Conservation (phyloP, 30 jellyfish, hydroid and myxozoan genomes). For the Euphysa ruthae region DNA sequence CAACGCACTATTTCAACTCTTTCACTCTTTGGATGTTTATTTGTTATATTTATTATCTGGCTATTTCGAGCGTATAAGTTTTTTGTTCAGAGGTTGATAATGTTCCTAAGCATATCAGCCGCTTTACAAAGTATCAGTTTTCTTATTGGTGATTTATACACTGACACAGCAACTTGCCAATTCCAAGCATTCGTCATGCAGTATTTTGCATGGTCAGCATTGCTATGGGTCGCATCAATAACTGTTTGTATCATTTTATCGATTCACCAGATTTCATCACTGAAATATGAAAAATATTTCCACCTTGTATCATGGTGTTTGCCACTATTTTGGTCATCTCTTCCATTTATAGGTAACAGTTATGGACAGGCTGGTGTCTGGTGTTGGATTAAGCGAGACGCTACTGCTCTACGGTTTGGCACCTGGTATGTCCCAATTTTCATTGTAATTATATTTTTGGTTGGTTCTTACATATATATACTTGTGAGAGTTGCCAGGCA, state of each 20-base stretch:
- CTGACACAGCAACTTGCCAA: slow-evolving; percentile 48
- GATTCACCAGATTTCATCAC: slow-evolving; percentile 17
- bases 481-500: slow-evolving; percentile 3
- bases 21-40: slow-evolving; percentile 65
- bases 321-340: slow-evolving; percentile 67
- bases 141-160: slow-evolving; percentile 77
- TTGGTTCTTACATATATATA: background rate
- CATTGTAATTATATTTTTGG: background rate
- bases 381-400: slow-evolving; percentile 53
- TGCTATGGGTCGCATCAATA: slow-evolving; percentile 79
- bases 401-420: slow-evolving; percentile 31
- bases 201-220: slow-evolving; percentile 82
- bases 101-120: slow-evolving; percentile 70
- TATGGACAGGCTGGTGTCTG: slow-evolving; percentile 98
- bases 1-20: slow-evolving; percentile 39
- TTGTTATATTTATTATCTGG: slow-evolving; percentile 59
- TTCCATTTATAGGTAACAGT: slow-evolving; percentile 73
- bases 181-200: slow-evolving; percentile 90
- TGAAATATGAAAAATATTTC: slow-evolving; percentile 53
- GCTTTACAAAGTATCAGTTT: slow-evolving; percentile 63
- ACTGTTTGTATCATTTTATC: slow-evolving; percentile 55
- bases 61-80: slow-evolving; percentile 59
- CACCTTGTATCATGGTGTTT: slow-evolving; percentile 65
- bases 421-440: slow-evolving; percentile 42
- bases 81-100: slow-evolving; percentile 65